Evolutionary conservation across 2,113 vertebrate species (phyloP), one percentile per base, ranked within the genome.

Genomic region (Tricholaema leucomelas): DNA sequence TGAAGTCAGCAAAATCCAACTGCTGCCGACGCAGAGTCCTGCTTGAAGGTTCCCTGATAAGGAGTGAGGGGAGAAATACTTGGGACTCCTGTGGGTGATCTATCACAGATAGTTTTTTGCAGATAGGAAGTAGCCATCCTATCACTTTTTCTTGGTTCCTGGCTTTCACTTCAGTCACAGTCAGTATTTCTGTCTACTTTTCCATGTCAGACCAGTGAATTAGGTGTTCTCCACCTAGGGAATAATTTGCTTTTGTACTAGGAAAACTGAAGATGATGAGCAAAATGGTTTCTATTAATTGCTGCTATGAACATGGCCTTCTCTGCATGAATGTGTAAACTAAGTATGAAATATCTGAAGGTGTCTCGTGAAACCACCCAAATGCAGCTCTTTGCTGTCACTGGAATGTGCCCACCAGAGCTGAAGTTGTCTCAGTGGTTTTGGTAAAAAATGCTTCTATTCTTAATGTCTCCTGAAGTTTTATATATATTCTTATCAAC

Each of bases 401-500:
- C 74, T 72, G 44, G n/a, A 87, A 78, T 74, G 54, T 7, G 8
- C 35, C 54, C 73, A 42, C 86, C 36, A 36, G 70, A 88, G 81
- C 77, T 88, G 64, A 88, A 92, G 65, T 73, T 67, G 21, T 88
- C 64, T 72, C 77, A 38, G 54, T 78, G 84, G 60, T 13, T 88
- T 84, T 72, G 61, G 38, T 94, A 48, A 81, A 87, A 92, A 92
- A 77, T 81, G 48, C 35, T 24, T 94, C 27, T 38, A 25, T 75
- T 88, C 77, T 81, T 81, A 84, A 90, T 75, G 74, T 81, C 74
- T 95, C 36, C 70, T 79, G 58, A 88, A 95, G 48, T 63, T 94
- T 92, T 96, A 92, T 95, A 91, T 92, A 92, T 93, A 92, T 95
- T 93, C 92, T 88, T 94, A 93, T 92, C 92, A 94, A 95, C 92